phyloP scores from a whole-genome alignment of 2,888 invertebrate species.

The Melanchra persicariae region DNA sequence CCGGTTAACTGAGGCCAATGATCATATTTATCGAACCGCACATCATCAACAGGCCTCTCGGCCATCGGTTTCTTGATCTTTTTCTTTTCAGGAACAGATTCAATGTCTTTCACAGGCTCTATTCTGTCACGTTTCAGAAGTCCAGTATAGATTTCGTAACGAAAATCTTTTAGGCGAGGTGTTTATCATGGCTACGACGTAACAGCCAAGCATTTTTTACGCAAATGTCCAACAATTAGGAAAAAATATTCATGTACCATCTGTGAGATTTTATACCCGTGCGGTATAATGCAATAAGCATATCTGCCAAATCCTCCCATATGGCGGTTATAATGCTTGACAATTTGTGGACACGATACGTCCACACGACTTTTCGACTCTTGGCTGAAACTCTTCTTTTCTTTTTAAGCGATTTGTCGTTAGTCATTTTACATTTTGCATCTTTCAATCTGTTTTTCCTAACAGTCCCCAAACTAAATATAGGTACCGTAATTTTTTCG shows the following conservation, averaged over 20 bases:
- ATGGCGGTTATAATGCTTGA: constrained; percentile 33
- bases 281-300: constrained; percentile 66
- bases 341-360: constrained; percentile 43
- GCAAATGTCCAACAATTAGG: constrained; percentile 55
- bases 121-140: constrained; percentile 40
- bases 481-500: constrained; percentile 32
- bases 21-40: constrained; percentile 46
- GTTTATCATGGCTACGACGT: no score
- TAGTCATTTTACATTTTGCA: constrained; percentile 28
- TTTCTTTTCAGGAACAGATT: constrained; percentile 21
- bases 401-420: constrained; percentile 41
- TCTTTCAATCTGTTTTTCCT: constrained; percentile 51
- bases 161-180: no score
- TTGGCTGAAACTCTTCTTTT: constrained; percentile 53
- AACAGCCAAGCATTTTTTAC: constrained; percentile 58
- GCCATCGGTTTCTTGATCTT: constrained; percentile 54
- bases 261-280: constrained; percentile 63
- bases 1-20: constrained; percentile 56
- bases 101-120: constrained; percentile 28
- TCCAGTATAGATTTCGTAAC: no score
- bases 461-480: constrained; percentile 47
- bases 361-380: constrained; percentile 41
- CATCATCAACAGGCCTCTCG: constrained; percentile 52
- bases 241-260: constrained; percentile 63
- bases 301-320: constrained; percentile 57